Conservation (phyloP, 2,113 vertebrate species). For the Phoenicopterus ruber region DNA sequence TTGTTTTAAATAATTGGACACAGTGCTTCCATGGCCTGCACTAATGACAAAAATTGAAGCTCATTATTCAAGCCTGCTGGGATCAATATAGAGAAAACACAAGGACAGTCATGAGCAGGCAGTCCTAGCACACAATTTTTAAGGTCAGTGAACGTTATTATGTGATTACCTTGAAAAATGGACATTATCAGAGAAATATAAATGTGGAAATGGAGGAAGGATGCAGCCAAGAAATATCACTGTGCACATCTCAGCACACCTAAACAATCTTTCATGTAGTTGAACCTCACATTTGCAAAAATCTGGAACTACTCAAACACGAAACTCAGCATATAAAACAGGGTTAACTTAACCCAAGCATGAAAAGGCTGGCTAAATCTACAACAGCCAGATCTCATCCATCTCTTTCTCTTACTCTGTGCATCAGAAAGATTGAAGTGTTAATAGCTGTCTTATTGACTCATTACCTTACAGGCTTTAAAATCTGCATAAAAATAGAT, state of each 20-base stretch:
- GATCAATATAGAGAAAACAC: conserved; percentile 26
- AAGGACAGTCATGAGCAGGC: not conserved
- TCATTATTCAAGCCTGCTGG: conserved; percentile 9
- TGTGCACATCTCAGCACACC: not conserved
- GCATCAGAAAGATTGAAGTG: conserved; percentile 52
- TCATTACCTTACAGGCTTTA: conserved; percentile 37
- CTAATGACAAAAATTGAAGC: conserved; percentile 15
- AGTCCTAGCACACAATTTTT: not conserved
- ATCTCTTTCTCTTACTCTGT: not conserved
- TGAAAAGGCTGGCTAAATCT: not conserved
- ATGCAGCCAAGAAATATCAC: not conserved
- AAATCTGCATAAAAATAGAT: conserved; percentile 64
- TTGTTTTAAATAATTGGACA: not conserved
- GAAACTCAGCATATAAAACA: not conserved
- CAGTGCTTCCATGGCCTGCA: not conserved
- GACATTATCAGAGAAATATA: not conserved
- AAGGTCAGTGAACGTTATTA: not conserved
- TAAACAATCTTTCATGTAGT: not conserved
- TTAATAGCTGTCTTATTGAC: conserved; percentile 59
- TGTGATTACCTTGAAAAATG: not conserved
- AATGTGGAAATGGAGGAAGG: not conserved
- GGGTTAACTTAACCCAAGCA: not conserved
- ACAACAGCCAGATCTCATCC: conserved; percentile 3
- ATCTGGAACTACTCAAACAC: conserved; percentile 5
- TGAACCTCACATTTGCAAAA: not conserved